Evolutionary conservation across 2,113 vertebrate genomes (phyloP).

Genomic region (Asarcornis scutulata): DNA sequence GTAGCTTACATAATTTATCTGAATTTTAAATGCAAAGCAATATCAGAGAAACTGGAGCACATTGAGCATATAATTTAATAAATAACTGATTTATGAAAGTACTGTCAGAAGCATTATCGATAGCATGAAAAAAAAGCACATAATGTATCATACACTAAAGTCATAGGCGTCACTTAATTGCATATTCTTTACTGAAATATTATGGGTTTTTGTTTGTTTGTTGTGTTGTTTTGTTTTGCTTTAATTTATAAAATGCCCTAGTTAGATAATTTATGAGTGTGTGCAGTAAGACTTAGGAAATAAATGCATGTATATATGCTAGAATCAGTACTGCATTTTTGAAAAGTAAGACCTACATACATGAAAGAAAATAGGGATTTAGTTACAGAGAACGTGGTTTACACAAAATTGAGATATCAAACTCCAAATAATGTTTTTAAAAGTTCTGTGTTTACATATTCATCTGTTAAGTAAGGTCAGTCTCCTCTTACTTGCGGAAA

Average conservation of each 20-base stretch:
- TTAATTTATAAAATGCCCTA: not conserved
- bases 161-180: not conserved
- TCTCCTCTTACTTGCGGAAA: not conserved
- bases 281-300: not conserved
- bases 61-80: not conserved
- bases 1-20: not conserved
- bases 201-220: not conserved
- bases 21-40: slow-evolving; percentile 18
- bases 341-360: not conserved
- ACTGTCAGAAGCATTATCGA: not conserved
- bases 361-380: not conserved
- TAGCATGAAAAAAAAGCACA: not conserved
- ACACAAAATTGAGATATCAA: not conserved
- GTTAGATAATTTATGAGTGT: not conserved
- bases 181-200: not conserved
- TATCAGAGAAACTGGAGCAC: not conserved
- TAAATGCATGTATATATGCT: not conserved
- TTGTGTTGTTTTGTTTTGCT: accelerated
- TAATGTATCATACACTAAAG: not conserved
- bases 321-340: not conserved
- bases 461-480: not conserved
- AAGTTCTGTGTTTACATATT: not conserved
- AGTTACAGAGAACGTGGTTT: not conserved
- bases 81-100: not conserved
- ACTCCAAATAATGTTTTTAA: not conserved